Evolutionary conservation across 2,113 vertebrate genomes (phyloP).

Genomic region (Lucifuga dentata): DNA sequence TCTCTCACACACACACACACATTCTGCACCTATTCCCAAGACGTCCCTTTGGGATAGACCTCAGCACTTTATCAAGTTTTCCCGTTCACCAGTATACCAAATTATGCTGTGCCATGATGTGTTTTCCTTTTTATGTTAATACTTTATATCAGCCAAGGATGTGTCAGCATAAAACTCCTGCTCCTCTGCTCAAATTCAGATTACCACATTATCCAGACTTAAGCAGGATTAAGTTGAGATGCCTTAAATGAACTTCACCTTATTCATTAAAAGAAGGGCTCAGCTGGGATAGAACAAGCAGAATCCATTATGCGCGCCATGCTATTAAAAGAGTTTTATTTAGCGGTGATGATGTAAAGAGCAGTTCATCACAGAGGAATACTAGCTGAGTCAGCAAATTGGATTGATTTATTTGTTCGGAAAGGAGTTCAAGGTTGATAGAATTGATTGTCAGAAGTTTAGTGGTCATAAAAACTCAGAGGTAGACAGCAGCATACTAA

Average conservation of each 20-base stretch:
- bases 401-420: conserved; percentile 51
- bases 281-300: conserved; percentile 53
- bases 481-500: conserved; percentile 18
- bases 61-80: conserved; percentile 65
- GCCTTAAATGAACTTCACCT: conserved; percentile 66
- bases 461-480: conserved; percentile 19
- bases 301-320: conserved; percentile 25
- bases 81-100: conserved; percentile 37
- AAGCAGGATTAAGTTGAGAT: conserved; percentile 71
- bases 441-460: conserved; percentile 62
- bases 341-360: conserved; percentile 30
- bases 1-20: conserved; percentile 18
- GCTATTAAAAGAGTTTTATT: conserved; percentile 51
- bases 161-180: conserved; percentile 68
- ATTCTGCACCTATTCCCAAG: conserved; percentile 28
- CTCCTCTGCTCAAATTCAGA: conserved; percentile 49
- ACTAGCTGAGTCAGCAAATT: conserved; percentile 47
- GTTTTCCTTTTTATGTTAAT: conserved; percentile 69
- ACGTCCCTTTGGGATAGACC: conserved; percentile 55
- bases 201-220: conserved; percentile 66
- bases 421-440: conserved; percentile 46
- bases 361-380: conserved; percentile 40
- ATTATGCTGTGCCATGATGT: conserved; percentile 61
- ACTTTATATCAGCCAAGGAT: conserved; percentile 50
- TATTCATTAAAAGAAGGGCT: conserved; percentile 50